A percentile compares a stretch with the other conserved stretches of the same genome.
Evolutionary conservation across 2,888 invertebrate genomes (phyloP).

Genomic region (Nomada goodeniana): DNA sequence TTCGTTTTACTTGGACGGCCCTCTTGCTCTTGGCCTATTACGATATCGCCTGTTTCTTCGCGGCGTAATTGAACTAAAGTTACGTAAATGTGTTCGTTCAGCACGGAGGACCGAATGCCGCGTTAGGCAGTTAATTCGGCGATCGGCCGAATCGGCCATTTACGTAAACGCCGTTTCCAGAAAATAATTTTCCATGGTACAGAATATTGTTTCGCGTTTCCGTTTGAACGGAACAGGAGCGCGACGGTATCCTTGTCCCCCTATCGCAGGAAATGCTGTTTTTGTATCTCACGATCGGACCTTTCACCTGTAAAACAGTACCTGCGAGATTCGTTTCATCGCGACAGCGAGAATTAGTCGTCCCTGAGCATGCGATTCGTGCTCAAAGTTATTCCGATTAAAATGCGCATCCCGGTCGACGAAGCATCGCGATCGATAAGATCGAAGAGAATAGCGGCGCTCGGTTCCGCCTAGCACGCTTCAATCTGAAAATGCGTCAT

Average conservation of each 20-base stretch:
- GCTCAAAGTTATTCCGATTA: constrained; percentile 39
- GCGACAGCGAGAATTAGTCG: constrained; percentile 12
- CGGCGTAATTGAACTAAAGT: too few relatives aligned
- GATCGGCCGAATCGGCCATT: background rate
- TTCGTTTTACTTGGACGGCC: too few relatives aligned
- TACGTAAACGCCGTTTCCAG: too few relatives aligned
- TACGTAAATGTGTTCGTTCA: too few relatives aligned
- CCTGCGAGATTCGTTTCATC: constrained; percentile 6
- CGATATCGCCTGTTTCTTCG: too few relatives aligned
- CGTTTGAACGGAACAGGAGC: too few relatives aligned
- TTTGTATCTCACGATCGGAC: background rate
- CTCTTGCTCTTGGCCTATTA: too few relatives aligned
- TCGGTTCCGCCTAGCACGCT: background rate
- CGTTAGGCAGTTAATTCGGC: too few relatives aligned
- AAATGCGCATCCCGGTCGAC: constrained; percentile 39
- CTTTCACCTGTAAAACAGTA: background rate
- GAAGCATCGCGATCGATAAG: constrained; percentile 30
- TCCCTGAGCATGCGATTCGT: constrained; percentile 50
- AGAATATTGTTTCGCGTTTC: background rate
- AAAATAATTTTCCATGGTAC: background rate
- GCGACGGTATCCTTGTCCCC: background rate
- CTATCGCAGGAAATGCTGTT: background rate
- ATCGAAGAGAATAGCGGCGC: constrained; percentile 27
- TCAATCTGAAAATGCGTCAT: constrained; percentile 33
- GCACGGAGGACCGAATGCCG: too few relatives aligned